These are phyloP conservation scores for Scatophagus argus DNA, from an alignment of 2,113 vertebrate species.

Conservation along the genomic window DNA sequence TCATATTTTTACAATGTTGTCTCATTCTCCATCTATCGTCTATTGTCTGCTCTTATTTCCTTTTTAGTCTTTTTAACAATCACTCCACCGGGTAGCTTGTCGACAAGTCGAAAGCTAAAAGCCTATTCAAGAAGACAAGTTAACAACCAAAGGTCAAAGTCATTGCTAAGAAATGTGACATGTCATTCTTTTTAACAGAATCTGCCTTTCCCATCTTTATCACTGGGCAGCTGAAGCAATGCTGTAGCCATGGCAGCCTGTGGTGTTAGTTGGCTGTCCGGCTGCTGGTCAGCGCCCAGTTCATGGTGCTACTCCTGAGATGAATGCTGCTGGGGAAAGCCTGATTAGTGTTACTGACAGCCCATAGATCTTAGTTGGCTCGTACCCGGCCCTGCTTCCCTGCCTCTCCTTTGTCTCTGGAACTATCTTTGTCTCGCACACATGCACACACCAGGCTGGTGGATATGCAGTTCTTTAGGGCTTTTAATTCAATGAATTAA, in stretches of 20 bases:
- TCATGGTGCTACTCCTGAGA: conserved; percentile 69
- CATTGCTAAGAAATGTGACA: not conserved
- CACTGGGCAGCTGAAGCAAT: conserved; percentile 9
- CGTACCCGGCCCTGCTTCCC: conserved; percentile 11
- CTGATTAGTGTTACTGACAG: conserved; percentile 79
- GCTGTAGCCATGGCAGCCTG: conserved; percentile 39
- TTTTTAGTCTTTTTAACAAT: conserved; percentile 10
- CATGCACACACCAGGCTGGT: not conserved
- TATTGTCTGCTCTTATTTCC: not conserved
- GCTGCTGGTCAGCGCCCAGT: conserved; percentile 57
- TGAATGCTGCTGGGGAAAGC: conserved; percentile 68
- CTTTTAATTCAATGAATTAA: not conserved
- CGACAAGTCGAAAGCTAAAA: not conserved
- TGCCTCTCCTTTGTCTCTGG: conserved; percentile 43
- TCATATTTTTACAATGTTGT: conserved; percentile 12
- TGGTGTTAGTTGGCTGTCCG: conserved; percentile 41
- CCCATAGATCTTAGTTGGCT: conserved; percentile 74
- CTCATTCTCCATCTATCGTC: conserved; percentile 5
- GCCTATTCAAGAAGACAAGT: not conserved
- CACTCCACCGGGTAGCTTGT: not conserved
- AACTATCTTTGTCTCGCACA: conserved; percentile 10
- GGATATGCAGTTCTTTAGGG: not conserved
- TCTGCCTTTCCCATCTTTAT: conserved; percentile 5
- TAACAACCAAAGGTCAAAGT: conserved; percentile 7
- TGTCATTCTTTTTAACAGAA: conserved; percentile 11